Percentiles rank a stretch among this genome's conserved stretches.
phyloP scores from a whole-genome alignment of 2,113 vertebrate species.

The Crotophaga sulcirostris region DNA sequence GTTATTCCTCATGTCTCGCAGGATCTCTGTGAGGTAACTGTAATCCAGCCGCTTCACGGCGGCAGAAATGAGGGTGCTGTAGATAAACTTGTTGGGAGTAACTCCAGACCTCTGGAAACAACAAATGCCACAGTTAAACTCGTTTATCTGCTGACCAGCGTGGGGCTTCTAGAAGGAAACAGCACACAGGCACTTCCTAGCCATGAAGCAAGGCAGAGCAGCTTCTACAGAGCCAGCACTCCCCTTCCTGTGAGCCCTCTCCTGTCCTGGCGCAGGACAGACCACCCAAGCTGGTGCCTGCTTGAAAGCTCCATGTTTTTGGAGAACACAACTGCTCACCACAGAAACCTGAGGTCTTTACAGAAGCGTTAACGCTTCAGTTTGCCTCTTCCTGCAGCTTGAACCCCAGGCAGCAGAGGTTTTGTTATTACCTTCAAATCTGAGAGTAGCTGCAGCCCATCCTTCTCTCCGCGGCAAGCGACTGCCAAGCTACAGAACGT shows the following conservation, averaged over 20 bases:
- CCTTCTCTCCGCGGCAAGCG: constrained; percentile 76
- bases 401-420: not conserved
- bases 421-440: constrained; percentile 86
- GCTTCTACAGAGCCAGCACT: not conserved
- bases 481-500: constrained; percentile 89
- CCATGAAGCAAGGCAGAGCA: not conserved
- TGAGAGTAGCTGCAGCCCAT: constrained; percentile 86
- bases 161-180: not conserved
- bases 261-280: not conserved
- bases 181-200: not conserved
- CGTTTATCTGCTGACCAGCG: not conserved
- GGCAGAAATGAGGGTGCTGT: constrained; percentile 87
- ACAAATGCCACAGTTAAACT: not conserved
- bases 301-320: not conserved
- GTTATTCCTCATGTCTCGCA: constrained; percentile 82
- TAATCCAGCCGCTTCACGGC: constrained; percentile 86
- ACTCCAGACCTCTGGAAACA: constrained; percentile 79
- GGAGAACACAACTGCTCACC: not conserved
- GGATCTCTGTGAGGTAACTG: constrained; percentile 83
- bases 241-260: not conserved
- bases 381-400: not conserved
- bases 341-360: not conserved
- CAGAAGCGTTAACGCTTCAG: not conserved
- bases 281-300: not conserved
- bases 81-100: constrained; percentile 85